Base-by-base conservation (phyloP, 2,797 vertebrate species). In the Lepilemur septentrionalis region DNA sequence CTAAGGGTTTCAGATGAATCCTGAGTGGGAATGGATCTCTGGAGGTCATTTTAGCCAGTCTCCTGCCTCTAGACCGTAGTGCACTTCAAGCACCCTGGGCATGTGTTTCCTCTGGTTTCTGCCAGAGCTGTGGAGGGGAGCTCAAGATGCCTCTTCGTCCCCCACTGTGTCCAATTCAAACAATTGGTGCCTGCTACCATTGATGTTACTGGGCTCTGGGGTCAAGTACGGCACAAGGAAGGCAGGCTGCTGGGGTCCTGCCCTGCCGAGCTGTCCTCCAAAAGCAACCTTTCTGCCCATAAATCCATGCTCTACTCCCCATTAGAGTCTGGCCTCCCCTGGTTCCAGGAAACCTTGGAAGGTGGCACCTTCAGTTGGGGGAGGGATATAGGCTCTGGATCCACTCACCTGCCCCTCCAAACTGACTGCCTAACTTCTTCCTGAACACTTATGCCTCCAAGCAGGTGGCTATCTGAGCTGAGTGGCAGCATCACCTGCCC, bases 401-500 rank as follows among this genome's bases (percentile, higher is more conserved):
- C 23, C 4, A 50, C 32, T 96, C 43, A 84, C 72, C 35, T 50
- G 46, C n/a, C 35, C 14, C 52, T 95, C 85, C 5, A 28, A 63
- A 84, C 76, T 76, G 1, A 18, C 92, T 63, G 48, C 67, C 61
- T 69, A 85, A 92, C 89, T 96, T 86, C 92, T 93, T 73, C 93
- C 52, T 75, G 25, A 59, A 73, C 23, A 43, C 70, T 32, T 84
- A 12, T 23, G 43, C 20, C 38, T 81, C 63, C 35, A 65, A 50
- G 89, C 83, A 84, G 87, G 83, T 83, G 76, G 86, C 55, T 8
- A 0, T 76, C 65, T 83, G 84, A 63, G 46, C 48, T 48, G 76
- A 55, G 83, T 59, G 65, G 80, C 67, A 84, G 78, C 50, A 13
- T 18, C 52, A 48, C 46, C 59, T 14, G 61, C 55, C 20, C 35